These are phyloP conservation scores for Taurulus bubalis DNA, from an alignment of 2,113 vertebrate species.

Conservation along the genomic window DNA sequence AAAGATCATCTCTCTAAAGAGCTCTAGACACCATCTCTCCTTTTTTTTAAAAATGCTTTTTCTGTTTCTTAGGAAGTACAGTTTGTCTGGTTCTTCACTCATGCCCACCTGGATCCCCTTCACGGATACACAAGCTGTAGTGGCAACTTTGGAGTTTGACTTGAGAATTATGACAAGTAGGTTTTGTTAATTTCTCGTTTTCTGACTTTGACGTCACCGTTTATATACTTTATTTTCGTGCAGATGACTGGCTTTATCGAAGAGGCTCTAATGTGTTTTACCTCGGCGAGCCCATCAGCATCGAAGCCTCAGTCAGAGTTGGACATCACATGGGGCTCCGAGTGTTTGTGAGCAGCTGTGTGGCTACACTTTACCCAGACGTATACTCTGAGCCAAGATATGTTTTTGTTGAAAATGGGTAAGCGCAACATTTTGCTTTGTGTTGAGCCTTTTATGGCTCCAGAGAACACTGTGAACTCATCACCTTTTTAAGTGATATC, in stretches of 20 bases:
- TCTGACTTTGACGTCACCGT: rapidly evolving
- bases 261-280: slow-evolving; percentile 61
- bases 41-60: background rate
- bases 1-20: background rate
- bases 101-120: slow-evolving; percentile 76
- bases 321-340: slow-evolving; percentile 69
- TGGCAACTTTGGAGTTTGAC: slow-evolving; percentile 63
- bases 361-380: slow-evolving; percentile 70
- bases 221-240: background rate
- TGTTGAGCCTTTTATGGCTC: background rate
- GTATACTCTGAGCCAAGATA: slow-evolving; percentile 69
- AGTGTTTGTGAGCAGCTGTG: slow-evolving; percentile 77
- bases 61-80: slow-evolving; percentile 67
- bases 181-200: background rate
- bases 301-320: slow-evolving; percentile 72
- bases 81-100: slow-evolving; percentile 69
- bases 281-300: slow-evolving; percentile 68
- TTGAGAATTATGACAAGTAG: slow-evolving; percentile 74
- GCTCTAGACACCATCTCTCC: background rate
- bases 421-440: slow-evolving; percentile 6
- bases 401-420: slow-evolving; percentile 76
- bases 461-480: background rate
- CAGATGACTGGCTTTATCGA: slow-evolving; percentile 73
- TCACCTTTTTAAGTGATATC: background rate
- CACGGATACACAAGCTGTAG: slow-evolving; percentile 55